Conservation (phyloP, 2,888 invertebrate species). For the Adela reaumurella region DNA sequence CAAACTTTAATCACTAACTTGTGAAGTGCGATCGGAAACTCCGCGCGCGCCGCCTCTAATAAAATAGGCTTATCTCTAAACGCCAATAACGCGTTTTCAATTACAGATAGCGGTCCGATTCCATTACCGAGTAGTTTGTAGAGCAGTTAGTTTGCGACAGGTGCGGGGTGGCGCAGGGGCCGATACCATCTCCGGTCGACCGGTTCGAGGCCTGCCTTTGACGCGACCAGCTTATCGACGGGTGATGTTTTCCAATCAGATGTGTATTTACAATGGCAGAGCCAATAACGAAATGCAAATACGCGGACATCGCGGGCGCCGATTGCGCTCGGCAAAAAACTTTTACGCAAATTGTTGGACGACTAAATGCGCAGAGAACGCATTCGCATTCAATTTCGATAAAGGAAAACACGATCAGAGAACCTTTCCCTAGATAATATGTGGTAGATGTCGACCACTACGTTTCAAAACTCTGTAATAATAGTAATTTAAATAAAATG, state of each 20-base stretch:
- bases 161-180: background rate
- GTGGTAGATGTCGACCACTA: no score
- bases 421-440: no score
- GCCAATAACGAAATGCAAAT: conserved; percentile 51
- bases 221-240: background rate
- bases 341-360: no score
- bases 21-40: no score
- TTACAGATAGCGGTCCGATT: background rate
- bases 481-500: no score
- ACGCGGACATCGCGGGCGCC: conserved; percentile 11
- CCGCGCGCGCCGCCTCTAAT: no score
- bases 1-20: no score
- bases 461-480: no score
- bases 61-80: background rate
- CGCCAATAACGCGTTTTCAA: background rate
- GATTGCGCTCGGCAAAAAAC: background rate
- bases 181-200: background rate
- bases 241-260: conserved; percentile 34
- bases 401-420: no score
- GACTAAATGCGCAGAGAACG: no score
- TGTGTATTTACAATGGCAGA: conserved; percentile 37
- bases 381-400: no score
- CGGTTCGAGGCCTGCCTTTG: background rate
- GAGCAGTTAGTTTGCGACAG: background rate
- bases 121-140: background rate